Base-by-base conservation (phyloP, 2,888 invertebrate genomes). In the Uloborus plumipes region DNA sequence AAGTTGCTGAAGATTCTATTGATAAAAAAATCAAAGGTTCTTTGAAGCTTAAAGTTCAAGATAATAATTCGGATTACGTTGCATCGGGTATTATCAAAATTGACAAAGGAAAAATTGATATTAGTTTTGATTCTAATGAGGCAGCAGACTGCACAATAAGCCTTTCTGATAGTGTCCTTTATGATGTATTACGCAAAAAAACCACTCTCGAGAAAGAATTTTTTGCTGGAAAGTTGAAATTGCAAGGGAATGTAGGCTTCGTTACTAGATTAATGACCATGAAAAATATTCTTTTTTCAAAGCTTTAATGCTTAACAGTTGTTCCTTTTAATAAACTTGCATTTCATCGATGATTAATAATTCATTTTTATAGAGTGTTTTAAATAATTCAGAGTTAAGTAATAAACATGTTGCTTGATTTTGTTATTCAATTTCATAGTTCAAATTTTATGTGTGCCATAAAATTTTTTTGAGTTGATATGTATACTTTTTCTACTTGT, bases 191-290 rank as follows among this genome's bases (percentile, higher is more conserved):
- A 13, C 20, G n/a, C 7, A 83, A 69, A 64, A 83, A 83, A 51
- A 62, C 67, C 3, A 72, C 83, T 3, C 53, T 67, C 69, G 83
- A 83, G 14, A 77, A 80, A 58, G 84, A 79, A 22, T 84, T 84
- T 26, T 80, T 76, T 67, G 66, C 76, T 20, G 73, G 80, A 22
- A 80, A 84, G 22, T 39, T 84, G 15, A 75, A 76, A 51, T 18
- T 84, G 6, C 66, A 84, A 75, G 84, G 84, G 61, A 84, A 80
- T 67, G 31, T 84, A 47, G 80, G 84, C 15, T 71, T 84, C 22
- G 16, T 84, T 11, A 75, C 75, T 22, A 80, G 75, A 55, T 58
- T 84, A 14, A 73, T 84, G 72, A 47, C 75, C 15, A 22, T 83
- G 53, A 83, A 83, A 58, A 83, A 83, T 73, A 20, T 66, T 59